Evolutionary conservation across 2,888 invertebrate genomes (phyloP), one percentile per base, ranked within the genome.

Genomic region (Flabesymbios commensalis): DNA sequence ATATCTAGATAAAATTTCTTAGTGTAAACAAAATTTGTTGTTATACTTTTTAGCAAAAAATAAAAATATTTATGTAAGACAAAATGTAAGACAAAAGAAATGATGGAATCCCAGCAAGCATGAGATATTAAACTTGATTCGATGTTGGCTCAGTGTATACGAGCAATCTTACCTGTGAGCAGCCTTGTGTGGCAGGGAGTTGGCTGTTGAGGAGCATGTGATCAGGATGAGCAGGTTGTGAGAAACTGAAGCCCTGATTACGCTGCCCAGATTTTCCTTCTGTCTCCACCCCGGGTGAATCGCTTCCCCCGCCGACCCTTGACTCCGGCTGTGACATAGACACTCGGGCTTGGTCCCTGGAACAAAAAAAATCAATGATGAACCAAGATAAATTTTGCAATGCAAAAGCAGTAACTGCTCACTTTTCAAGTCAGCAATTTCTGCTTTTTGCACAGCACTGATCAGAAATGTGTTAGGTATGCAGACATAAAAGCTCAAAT

Each of bases 181-280:
- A 68, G 1, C 78, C 77, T 10, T 76, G 80, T 3, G 78, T 80
- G 22, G 73, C 74, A 57, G 74, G 75, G 43, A 79, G 59, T 70
- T 91, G 91, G 48, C 90, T 88, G 31, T 89, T 87, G 19, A 93
- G 85, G 74, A 94, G 85, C 77, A 94, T 85, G 84, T 93, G 90
- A 74, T 93, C 93, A 63, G 91, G 86, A 72, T 89, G 88, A 39
- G 89, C 88, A 1, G 95, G 94, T 83, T 95, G 95, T 32, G 95
- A 94, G 86, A 92, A 93, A 76, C 90, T 89, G 71, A 90, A 87
- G 3, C 68, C 64, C 24, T 63, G 68, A n/a, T 57, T 60, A 4
- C 67, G 53, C n/a, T 73, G 72, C 3, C 69, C 74, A 10, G 51
- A 48, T 1, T 63, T 24, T 10, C 22, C 26, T 19, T 26, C 19